A percentile compares a stretch with the other conserved stretches of the same genome.
Conservation (phyloP, 2,888 invertebrate genomes). For the Aromia moschata region DNA sequence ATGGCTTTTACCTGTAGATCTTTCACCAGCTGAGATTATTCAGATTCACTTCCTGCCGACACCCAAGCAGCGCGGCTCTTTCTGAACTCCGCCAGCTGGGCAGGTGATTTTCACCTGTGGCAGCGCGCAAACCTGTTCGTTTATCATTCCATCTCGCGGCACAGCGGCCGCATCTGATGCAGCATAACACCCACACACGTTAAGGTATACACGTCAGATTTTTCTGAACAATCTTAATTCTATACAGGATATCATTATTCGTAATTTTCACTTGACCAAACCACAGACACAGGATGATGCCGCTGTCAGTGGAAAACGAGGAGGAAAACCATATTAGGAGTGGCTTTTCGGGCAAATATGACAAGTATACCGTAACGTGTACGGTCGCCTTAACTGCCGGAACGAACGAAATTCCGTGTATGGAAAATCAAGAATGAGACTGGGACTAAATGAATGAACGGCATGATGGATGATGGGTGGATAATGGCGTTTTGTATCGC, state of each 20-base stretch:
- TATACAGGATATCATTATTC: too few species aligned
- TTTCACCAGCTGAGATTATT: neutral
- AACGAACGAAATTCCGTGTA: slow-evolving; percentile 12
- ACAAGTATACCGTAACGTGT: neutral
- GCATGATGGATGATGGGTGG: slow-evolving; percentile 18
- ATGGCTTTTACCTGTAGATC: too few species aligned
- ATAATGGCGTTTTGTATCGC: too few species aligned
- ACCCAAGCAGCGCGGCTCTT: neutral
- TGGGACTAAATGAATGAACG: slow-evolving; percentile 2
- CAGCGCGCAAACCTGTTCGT: slow-evolving; percentile 30
- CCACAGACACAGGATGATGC: too few species aligned
- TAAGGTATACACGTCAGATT: too few species aligned
- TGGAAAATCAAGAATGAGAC: slow-evolving; percentile 6
- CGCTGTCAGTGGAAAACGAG: too few species aligned
- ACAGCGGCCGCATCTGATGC: slow-evolving; percentile 33
- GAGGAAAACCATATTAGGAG: too few species aligned
- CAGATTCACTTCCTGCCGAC: slow-evolving; percentile 21
- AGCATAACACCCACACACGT: too few species aligned
- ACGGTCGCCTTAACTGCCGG: slow-evolving; percentile 17
- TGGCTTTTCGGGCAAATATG: too few species aligned
- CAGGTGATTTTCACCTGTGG: slow-evolving; percentile 38
- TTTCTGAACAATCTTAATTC: too few species aligned
- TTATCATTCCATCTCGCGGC: slow-evolving; percentile 11
- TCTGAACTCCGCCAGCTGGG: slow-evolving; percentile 12
- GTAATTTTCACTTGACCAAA: too few species aligned